Base-by-base conservation (phyloP, 2,888 invertebrate species). In the Aleiodes leptofemur region DNA sequence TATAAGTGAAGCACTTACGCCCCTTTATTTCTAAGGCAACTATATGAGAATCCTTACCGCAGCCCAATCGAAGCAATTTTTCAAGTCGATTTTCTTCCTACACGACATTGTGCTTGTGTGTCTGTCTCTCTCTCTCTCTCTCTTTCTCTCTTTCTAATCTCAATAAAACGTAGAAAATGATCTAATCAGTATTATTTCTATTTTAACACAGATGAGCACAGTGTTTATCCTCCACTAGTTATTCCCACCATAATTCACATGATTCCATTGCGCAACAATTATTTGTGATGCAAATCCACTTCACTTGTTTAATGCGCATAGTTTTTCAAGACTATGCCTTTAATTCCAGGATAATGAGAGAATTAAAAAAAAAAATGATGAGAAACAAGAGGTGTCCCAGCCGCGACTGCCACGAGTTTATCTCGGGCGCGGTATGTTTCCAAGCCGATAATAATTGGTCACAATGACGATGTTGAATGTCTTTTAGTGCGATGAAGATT, bases 71-170 rank as follows among this genome's bases (percentile, higher is more conserved):
- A 83, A 72, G 85, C 84, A 85, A 57, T 85, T 82, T 80, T 87
- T 87, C 57, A 83, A 83, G 79, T 86, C 85, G 76, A 87, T 87
- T 82, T 85, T 87, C 77, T 82, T 86, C 68, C 84, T 83, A 78
- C 86, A 87, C 78, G 87, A 87, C 87, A 87, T 87, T 66, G 61
- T 69, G 69, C 38, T n/a, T 23, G 23, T 23, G 2, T 23, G 23
- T 2, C 1, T 23, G 23, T 23, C 1, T 23, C 1, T 23, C 1
- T 2, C 23, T 23, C 23, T 23, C 1, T 23, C 23, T 23, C 23
- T 23, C 2, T 23, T 66, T 23, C 13, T n/a, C 23, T 29, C 38
- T 31, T 34, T 31, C 7, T 61, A 7, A 50, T 68, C 51, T 31
- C 13, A 51, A n/a, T 51, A 1, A 14, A 53, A 53, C 29, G 23